These are phyloP conservation scores for Lithophane semibrunnea DNA, from an alignment of 2,888 invertebrate species.

Conservation along the genomic window DNA sequence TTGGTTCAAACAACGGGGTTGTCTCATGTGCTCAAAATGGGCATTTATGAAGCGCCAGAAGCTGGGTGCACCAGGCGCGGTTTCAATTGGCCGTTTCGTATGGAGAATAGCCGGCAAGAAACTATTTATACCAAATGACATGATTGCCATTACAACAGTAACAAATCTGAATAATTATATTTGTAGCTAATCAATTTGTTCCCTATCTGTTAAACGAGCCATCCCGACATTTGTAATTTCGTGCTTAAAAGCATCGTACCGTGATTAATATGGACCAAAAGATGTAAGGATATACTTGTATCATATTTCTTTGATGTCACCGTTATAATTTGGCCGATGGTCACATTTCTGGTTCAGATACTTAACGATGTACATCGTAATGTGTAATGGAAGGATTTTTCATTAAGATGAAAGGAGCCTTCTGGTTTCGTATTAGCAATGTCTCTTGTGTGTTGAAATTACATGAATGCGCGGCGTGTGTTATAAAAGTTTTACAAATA, in stretches of 20 bases:
- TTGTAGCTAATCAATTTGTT: constrained; percentile 4
- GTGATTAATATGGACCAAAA: constrained; percentile 48
- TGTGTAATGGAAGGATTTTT: constrained; percentile 4
- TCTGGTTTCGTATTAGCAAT: constrained; percentile 34
- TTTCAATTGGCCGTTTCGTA: too few relatives aligned
- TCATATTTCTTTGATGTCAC: constrained; percentile 41
- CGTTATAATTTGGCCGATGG: constrained; percentile 24
- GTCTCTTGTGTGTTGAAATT: not conserved
- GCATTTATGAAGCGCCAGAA: too few relatives aligned
- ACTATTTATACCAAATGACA: too few relatives aligned
- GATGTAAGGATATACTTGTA: constrained; percentile 15
- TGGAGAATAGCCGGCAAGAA: too few relatives aligned
- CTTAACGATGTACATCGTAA: constrained; percentile 2
- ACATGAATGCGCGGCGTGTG: not conserved
- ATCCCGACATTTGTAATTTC: constrained; percentile 25
- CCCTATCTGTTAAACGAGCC: constrained; percentile 5
- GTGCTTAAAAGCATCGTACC: constrained; percentile 7
- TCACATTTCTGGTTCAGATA: constrained; percentile 16
- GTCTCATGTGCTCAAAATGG: not conserved
- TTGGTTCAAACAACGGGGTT: constrained; percentile 1
- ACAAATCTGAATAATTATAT: too few relatives aligned
- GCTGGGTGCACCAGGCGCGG: too few relatives aligned
- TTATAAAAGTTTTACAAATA: not conserved
- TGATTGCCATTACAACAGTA: too few relatives aligned
- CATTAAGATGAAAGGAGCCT: constrained; percentile 18